Base-by-base conservation (phyloP, 1,140 invertebrate genomes). In the Vanessa atalanta region DNA sequence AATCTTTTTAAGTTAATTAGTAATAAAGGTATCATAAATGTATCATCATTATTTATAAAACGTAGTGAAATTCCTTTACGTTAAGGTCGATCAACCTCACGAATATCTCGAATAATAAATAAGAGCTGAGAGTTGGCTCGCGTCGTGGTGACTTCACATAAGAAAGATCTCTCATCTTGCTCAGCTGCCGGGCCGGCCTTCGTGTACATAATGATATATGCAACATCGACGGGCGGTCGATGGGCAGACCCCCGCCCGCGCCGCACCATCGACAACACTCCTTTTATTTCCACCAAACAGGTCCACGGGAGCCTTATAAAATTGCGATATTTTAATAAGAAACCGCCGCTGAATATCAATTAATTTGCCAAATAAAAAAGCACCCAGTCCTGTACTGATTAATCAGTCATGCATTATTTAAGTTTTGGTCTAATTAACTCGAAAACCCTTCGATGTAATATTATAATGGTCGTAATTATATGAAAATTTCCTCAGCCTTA, bases 311-410 rank as follows among this genome's bases (percentile, higher is more conserved):
- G 82, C 87, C 79, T 76, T 88, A 88, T 90, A 89, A 90, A 89
- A 90, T 84, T 89, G 85, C 87, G 82, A 90, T 90, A 92, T 90
- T 89, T 91, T 89, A 89, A 90, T 89, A 89, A 89, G 82, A 82
- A 85, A 88, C 85, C 77, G 76, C 79, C 80, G 78, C 76, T 84
- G 88, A 83, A 90, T 89, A 85, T 82, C 82, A 90, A 87, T 87
- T 89, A 89, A 87, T 86, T 83, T 72, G 73, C 76, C 78, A 82
- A 83, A 90, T 86, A 88, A 87, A 81, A 85, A 86, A 81, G 81
- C 71, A 51, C 50, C 70, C 77, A 73, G 68, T 65, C 69, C 66
- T 81, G 83, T 85, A 78, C 72, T 82, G 78, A 86, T 87, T 85
- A 86, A 87, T 88, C 79, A 72, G 65, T 80, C 78, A 88, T 88